A percentile compares a stretch with the other conserved stretches of the same genome.
Conservation (phyloP, 2,888 invertebrate species). For the Heteromurus nitidus region DNA sequence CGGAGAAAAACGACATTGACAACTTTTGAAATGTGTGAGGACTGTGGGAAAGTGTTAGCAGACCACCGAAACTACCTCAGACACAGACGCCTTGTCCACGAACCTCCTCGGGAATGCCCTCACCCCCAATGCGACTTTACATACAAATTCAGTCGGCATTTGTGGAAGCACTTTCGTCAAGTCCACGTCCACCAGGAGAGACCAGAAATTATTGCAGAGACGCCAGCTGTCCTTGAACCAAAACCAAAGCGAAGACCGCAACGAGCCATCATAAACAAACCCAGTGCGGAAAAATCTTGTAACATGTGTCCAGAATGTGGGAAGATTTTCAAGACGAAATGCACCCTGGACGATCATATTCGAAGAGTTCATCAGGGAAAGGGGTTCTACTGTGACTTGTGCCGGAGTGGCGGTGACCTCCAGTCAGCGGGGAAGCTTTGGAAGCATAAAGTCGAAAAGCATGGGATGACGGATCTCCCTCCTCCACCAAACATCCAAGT, state of each 20-base stretch:
- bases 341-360: slow-evolving; percentile 14
- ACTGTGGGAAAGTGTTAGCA: too few species aligned
- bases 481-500: not conserved
- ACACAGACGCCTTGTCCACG: too few species aligned
- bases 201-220: not conserved
- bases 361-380: slow-evolving; percentile 6
- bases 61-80: too few species aligned
- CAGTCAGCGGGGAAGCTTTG: slow-evolving; percentile 24
- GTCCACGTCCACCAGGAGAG: not conserved
- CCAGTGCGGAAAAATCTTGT: too few species aligned
- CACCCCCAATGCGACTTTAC: not conserved
- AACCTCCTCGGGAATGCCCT: not conserved
- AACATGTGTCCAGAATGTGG: not conserved
- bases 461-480: not conserved
- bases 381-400: slow-evolving; percentile 19
- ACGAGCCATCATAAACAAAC: not conserved
- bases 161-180: not conserved
- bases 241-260: not conserved
- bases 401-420: not conserved
- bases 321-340: slow-evolving; percentile 4
- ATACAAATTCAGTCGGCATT: not conserved
- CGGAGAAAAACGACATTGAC: too few species aligned
- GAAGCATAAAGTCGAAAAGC: slow-evolving; percentile 24
- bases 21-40: too few species aligned
- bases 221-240: not conserved